Evolutionary conservation across 2,888 invertebrate species (phyloP).

Genomic region (Drosophila algonquin): DNA sequence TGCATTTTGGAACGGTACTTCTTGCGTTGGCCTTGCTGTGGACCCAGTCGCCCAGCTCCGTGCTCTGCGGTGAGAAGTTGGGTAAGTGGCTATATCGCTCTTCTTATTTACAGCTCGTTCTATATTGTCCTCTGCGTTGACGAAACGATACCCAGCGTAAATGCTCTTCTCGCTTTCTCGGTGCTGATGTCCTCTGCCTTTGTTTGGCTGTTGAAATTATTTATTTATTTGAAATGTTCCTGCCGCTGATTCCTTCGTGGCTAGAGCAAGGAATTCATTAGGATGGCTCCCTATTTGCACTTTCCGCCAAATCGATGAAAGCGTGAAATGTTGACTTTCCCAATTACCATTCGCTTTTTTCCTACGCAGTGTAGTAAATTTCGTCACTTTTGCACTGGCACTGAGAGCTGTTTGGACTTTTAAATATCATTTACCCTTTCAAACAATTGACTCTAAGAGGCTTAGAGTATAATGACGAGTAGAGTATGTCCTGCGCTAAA

Average conservation of each 20-base stretch:
- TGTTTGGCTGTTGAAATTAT: slow-evolving; percentile 42
- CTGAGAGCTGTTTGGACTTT: neutral
- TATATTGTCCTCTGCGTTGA: neutral
- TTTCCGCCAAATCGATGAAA: slow-evolving; percentile 65
- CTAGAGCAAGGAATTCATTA: slow-evolving; percentile 56
- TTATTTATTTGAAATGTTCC: slow-evolving; percentile 74
- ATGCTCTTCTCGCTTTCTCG: neutral
- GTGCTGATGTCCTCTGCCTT: slow-evolving; percentile 28
- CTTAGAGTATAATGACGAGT: no score
- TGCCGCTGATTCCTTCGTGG: slow-evolving; percentile 58
- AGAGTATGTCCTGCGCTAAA: no score
- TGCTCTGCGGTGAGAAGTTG: slow-evolving; percentile 79
- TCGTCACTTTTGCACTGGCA: neutral
- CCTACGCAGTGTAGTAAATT: neutral
- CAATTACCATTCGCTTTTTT: slow-evolving; percentile 45
- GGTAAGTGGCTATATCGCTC: slow-evolving; percentile 75
- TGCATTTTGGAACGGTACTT: slow-evolving; percentile 46
- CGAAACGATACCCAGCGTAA: neutral
- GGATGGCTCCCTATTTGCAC: slow-evolving; percentile 57
- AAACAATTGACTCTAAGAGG: no score
- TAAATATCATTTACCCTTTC: no score
- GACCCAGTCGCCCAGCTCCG: slow-evolving; percentile 62
- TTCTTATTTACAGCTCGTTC: slow-evolving; percentile 61
- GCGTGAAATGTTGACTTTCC: slow-evolving; percentile 66
- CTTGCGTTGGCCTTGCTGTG: slow-evolving; percentile 57